phyloP scores from a whole-genome alignment of 2,797 vertebrate genomes.

The Okamejei kenojei region DNA sequence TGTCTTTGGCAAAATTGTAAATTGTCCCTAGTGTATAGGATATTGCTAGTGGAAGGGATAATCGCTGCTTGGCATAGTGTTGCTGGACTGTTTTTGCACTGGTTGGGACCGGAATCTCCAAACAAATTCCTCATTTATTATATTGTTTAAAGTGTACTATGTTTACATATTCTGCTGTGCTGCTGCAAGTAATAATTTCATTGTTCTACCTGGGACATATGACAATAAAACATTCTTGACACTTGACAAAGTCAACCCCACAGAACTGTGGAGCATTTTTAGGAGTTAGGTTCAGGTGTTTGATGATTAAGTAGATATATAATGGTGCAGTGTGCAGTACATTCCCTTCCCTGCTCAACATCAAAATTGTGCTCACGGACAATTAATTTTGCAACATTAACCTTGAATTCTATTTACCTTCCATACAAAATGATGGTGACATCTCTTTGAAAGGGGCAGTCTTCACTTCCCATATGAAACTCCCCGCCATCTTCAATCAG shows the following conservation, averaged over 20 bases:
- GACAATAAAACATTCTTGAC: no score
- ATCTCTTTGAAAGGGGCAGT: constrained; percentile 78
- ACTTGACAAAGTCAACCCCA: background rate
- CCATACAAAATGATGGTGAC: constrained; percentile 79
- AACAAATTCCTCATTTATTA: no score
- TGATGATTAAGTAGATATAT: background rate
- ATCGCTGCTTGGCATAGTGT: no score
- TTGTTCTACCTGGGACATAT: no score
- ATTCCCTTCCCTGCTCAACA: background rate
- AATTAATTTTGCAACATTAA: background rate
- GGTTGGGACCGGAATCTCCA: no score
- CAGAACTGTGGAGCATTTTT: background rate
- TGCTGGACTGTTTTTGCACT: no score
- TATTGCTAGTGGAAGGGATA: no score
- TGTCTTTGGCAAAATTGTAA: no score
- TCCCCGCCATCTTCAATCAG: constrained; percentile 78
- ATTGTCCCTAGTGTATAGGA: no score
- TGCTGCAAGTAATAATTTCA: no score
- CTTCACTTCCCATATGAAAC: constrained; percentile 76
- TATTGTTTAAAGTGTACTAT: no score
- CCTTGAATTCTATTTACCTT: constrained; percentile 60
- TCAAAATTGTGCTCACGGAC: background rate
- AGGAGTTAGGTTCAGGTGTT: background rate
- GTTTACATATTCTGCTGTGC: no score
- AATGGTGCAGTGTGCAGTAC: background rate